Evolutionary conservation across 2,888 invertebrate species (phyloP).

Genomic region (Macropis europaea): DNA sequence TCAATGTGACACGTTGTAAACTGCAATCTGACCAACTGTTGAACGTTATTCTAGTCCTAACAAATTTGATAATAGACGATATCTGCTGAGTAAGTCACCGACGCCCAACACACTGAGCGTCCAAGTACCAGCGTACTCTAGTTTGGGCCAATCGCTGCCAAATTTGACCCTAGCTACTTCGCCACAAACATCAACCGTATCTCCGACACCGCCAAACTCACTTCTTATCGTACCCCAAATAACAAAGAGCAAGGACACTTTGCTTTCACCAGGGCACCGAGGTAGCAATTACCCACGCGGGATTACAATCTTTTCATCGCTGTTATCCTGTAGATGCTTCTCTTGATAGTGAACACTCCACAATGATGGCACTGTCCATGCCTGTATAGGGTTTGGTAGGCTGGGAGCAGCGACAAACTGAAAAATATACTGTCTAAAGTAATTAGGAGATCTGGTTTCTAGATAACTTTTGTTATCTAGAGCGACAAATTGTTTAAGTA

Average conservation of each 20-base stretch:
- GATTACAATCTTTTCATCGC: constrained; percentile 82
- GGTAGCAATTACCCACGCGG: constrained; percentile 66
- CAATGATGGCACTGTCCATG: constrained; percentile 35
- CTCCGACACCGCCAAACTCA: constrained; percentile 78
- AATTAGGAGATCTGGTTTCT: too few relatives aligned
- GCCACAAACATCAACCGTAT: constrained; percentile 77
- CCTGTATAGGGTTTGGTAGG: constrained; percentile 1
- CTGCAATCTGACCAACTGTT: constrained; percentile 22
- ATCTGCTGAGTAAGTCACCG: constrained; percentile 79
- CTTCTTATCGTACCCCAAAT: constrained; percentile 80
- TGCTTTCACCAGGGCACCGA: constrained; percentile 79
- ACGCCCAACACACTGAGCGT: constrained; percentile 89
- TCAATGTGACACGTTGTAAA: neutral
- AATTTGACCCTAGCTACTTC: constrained; percentile 83
- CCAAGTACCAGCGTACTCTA: constrained; percentile 84
- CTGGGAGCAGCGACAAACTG: neutral
- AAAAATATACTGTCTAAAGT: too few relatives aligned
- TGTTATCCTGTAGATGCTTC: constrained; percentile 83
- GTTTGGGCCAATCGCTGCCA: constrained; percentile 90
- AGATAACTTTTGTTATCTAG: too few relatives aligned
- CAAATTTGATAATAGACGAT: constrained; percentile 73
- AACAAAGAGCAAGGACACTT: constrained; percentile 79
- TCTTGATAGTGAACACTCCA: constrained; percentile 3
- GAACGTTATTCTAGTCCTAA: constrained; percentile 44
- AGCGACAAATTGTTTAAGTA: too few relatives aligned